These are phyloP conservation scores for Cenopis cana DNA, from an alignment of 2,888 invertebrate species.

Conservation along the genomic window DNA sequence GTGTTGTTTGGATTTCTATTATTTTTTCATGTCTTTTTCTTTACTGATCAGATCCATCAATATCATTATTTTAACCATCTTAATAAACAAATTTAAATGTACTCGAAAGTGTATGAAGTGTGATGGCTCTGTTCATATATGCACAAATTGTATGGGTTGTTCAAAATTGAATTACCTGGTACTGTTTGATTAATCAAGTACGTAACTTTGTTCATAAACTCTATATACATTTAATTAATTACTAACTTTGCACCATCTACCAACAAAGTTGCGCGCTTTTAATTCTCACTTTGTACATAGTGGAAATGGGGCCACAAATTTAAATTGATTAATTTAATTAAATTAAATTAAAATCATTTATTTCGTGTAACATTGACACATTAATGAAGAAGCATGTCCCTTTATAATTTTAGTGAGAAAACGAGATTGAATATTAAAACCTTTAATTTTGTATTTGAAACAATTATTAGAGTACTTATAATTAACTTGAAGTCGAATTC, in stretches of 20 bases:
- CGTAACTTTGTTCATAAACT: conserved; percentile 2
- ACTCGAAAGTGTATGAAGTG: background rate
- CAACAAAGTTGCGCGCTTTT: conserved; percentile 9
- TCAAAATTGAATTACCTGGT: conserved; percentile 17
- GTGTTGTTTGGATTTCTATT: conserved; percentile 25
- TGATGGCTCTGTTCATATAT: conserved; percentile 24
- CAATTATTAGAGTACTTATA: too few species aligned
- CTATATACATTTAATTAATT: background rate
- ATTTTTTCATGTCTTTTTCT: conserved; percentile 28
- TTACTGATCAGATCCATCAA: conserved; percentile 22
- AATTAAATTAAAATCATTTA: too few species aligned
- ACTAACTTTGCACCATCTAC: background rate
- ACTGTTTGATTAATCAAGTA: conserved; percentile 1
- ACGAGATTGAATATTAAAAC: background rate
- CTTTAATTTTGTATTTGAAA: too few species aligned
- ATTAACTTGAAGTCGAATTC: background rate
- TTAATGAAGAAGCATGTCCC: too few species aligned
- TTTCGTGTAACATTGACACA: too few species aligned
- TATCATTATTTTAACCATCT: background rate
- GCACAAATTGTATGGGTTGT: conserved; percentile 22
- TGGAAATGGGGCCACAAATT: conserved; percentile 9
- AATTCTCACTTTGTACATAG: background rate
- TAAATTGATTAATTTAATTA: background rate
- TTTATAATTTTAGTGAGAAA: conserved; percentile 4
- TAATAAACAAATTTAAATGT: background rate